phyloP scores from a whole-genome alignment of 2,113 vertebrate species.

The Phycodurus eques region DNA sequence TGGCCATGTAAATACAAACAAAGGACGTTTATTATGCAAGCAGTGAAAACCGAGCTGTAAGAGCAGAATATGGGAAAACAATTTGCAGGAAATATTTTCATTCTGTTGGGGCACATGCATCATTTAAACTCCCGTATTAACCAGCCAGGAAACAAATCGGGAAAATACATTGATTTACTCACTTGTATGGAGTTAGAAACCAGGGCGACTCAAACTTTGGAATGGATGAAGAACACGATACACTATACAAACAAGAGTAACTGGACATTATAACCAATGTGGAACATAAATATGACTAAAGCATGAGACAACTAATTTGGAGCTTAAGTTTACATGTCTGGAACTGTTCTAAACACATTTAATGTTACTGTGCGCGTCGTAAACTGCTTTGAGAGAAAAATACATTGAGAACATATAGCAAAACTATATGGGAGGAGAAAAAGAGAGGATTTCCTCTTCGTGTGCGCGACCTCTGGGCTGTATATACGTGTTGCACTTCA shows the following conservation, averaged over 20 bases:
- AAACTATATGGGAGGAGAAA: constrained; percentile 33
- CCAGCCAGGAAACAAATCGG: not conserved
- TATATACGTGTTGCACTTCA: constrained; percentile 7
- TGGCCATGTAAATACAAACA: not conserved
- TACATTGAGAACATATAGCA: not conserved
- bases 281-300: not conserved
- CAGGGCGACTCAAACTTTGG: not conserved
- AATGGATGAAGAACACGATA: not conserved
- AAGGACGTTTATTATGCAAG: not conserved
- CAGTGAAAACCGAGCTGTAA: not conserved
- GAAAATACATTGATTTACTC: not conserved
- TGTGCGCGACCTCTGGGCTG: not conserved
- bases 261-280: not conserved
- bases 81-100: constrained; percentile 1
- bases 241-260: not conserved
- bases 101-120: not conserved
- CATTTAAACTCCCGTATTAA: not conserved
- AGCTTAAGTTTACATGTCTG: not conserved
- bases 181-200: not conserved
- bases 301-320: not conserved
- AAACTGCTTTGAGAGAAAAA: constrained; percentile 12
- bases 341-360: not conserved
- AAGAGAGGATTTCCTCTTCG: constrained; percentile 51
- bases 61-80: not conserved
- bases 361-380: not conserved